Conservation (phyloP, 2,113 vertebrate genomes). For the Ciconia maguari region DNA sequence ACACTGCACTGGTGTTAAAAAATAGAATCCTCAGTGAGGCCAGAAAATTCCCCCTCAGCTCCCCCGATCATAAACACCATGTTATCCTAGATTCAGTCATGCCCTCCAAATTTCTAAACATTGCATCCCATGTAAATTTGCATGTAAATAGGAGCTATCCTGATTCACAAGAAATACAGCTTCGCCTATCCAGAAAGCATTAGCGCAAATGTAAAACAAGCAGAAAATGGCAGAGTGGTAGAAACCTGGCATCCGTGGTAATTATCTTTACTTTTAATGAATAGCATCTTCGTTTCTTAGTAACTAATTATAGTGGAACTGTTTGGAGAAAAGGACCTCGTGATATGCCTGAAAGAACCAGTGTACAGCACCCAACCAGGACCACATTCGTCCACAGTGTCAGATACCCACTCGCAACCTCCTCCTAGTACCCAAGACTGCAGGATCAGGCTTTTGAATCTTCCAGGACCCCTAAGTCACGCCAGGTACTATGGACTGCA, state of each 20-base stretch:
- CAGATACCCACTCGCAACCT: background rate
- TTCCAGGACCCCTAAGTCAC: background rate
- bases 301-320: slow-evolving; percentile 7
- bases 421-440: background rate
- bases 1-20: background rate
- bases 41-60: background rate
- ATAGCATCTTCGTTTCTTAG: background rate
- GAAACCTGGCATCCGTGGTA: background rate
- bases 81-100: slow-evolving; percentile 2
- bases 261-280: slow-evolving; percentile 23
- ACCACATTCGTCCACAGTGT: rapidly evolving
- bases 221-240: background rate
- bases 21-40: background rate
- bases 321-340: background rate
- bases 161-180: background rate
- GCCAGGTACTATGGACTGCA: background rate
- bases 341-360: background rate
- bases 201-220: background rate
- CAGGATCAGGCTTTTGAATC: background rate
- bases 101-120: slow-evolving; percentile 2
- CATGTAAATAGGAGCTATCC: slow-evolving; percentile 9
- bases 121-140: background rate
- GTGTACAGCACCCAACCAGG: rapidly evolving
- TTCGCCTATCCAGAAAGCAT: background rate
- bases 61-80: background rate